Evolutionary conservation across 1,140 invertebrate species (phyloP).

Genomic region (Drosophila persimilis): DNA sequence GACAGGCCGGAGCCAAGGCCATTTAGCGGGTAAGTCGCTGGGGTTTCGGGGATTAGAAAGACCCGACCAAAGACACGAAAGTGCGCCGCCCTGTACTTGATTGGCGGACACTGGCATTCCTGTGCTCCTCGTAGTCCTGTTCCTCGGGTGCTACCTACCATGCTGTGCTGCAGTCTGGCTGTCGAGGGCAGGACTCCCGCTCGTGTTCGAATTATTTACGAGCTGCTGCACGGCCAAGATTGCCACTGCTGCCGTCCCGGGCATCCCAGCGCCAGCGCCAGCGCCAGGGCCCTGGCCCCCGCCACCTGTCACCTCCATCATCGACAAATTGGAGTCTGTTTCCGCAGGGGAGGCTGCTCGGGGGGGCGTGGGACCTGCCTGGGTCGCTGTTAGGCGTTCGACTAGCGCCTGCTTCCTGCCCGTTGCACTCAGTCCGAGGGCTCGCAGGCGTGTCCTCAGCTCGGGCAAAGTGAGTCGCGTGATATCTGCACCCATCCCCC

Average conservation of each 20-base stretch:
- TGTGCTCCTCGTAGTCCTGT: background rate
- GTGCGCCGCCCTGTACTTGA: slow-evolving; percentile 2
- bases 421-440: slow-evolving; percentile 58
- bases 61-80: no score
- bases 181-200: slow-evolving; percentile 19
- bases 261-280: no score
- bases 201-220: slow-evolving; percentile 49
- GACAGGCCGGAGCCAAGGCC: slow-evolving; percentile 30
- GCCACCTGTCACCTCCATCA: slow-evolving; percentile 9
- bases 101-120: no score
- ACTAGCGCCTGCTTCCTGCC: slow-evolving; percentile 66
- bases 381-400: slow-evolving; percentile 57
- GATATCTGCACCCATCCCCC: slow-evolving; percentile 38
- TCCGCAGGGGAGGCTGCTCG: background rate
- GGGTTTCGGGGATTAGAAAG: slow-evolving; percentile 22
- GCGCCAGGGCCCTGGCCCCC: no score
- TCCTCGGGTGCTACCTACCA: slow-evolving; percentile 43
- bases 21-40: slow-evolving; percentile 34
- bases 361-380: background rate
- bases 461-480: slow-evolving; percentile 62
- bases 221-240: slow-evolving; percentile 26
- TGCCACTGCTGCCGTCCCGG: background rate
- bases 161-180: slow-evolving; percentile 9
- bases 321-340: slow-evolving; percentile 54
- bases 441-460: slow-evolving; percentile 64